Evolutionary conservation across 2,797 vertebrate genomes (phyloP).

Genomic region (Glossophaga mutica): DNA sequence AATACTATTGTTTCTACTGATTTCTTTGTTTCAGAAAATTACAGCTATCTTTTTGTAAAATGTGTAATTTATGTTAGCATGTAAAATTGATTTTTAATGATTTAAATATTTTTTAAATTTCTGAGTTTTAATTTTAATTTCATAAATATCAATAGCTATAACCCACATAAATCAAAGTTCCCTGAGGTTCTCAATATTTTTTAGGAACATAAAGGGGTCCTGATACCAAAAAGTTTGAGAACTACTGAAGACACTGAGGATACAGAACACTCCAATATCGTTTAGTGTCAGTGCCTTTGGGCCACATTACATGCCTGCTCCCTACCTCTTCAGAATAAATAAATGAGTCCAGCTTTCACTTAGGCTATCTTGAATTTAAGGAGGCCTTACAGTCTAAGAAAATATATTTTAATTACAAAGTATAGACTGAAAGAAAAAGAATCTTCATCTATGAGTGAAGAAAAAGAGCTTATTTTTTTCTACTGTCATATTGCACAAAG

Average conservation of each 20-base stretch:
- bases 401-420: background rate
- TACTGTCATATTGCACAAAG: background rate
- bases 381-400: background rate
- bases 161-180: background rate
- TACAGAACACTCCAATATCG: background rate
- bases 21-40: background rate
- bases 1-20: background rate
- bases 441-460: background rate
- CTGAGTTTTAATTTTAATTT: conserved; percentile 14
- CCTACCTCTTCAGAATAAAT: background rate
- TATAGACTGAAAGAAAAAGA: background rate
- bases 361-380: background rate
- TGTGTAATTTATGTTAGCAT: background rate
- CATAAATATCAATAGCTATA: background rate
- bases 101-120: background rate
- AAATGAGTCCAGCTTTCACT: background rate
- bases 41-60: background rate
- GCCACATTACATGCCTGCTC: background rate
- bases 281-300: background rate
- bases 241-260: background rate
- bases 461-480: background rate
- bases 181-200: background rate
- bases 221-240: background rate
- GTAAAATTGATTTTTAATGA: background rate
- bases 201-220: background rate